These are phyloP conservation scores for Adelphocoris suturalis DNA, from an alignment of 2,888 invertebrate species.

Conservation along the genomic window DNA sequence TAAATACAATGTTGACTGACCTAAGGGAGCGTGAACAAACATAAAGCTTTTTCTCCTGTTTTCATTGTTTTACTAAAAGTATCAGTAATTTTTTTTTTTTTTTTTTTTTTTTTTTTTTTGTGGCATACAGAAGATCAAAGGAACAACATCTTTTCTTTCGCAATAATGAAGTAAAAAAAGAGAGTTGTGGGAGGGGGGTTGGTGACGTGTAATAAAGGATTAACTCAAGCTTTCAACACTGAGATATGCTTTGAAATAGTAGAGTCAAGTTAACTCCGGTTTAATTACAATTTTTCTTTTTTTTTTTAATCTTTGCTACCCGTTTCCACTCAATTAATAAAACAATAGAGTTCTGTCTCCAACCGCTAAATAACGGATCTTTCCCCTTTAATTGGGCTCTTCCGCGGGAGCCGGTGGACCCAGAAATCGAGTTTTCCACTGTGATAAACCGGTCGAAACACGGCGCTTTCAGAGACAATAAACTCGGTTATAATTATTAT, in stretches of 20 bases:
- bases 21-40: too few relatives aligned
- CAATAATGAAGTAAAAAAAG: too few relatives aligned
- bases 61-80: too few relatives aligned
- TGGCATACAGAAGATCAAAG: too few relatives aligned
- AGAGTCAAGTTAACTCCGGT: background rate
- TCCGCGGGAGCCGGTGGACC: conserved; percentile 2
- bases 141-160: too few relatives aligned
- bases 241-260: background rate
- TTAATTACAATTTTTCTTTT: conserved; percentile 11
- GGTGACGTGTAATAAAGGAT: too few relatives aligned
- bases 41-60: too few relatives aligned
- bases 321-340: conserved; percentile 39
- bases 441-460: conserved; percentile 19
- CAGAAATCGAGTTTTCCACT: conserved; percentile 31
- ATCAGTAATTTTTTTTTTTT: too few relatives aligned
- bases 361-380: background rate
- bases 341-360: conserved; percentile 22
- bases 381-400: conserved; percentile 22
- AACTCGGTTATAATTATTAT: conserved; percentile 45
- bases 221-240: background rate
- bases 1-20: too few relatives aligned
- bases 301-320: background rate
- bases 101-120: too few relatives aligned
- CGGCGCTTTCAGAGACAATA: conserved; percentile 17
- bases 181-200: too few relatives aligned